Evolutionary conservation across 2,797 vertebrate genomes (phyloP).

Genomic region (Neoniphon sammara): DNA sequence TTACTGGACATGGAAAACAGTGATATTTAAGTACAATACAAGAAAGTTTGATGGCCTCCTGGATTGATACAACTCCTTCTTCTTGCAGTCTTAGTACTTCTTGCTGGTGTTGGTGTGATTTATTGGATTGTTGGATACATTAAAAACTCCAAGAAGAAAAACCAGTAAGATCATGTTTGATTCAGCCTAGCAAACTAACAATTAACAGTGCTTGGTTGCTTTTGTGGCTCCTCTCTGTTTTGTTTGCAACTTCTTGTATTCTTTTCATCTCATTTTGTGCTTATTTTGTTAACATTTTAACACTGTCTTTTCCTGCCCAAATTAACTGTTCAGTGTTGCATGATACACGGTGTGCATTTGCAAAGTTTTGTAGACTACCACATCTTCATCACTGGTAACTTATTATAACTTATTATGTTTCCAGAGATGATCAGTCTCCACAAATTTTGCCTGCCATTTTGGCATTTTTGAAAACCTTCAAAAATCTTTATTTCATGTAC

Average conservation of each 20-base stretch:
- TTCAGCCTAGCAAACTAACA: conserved; percentile 31
- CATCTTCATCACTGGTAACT: background rate
- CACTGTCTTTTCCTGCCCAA: background rate
- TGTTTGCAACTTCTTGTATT: background rate
- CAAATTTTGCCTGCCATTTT: too few species aligned
- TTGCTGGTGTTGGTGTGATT: accelerated
- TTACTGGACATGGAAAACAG: too few species aligned
- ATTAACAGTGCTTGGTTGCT: background rate
- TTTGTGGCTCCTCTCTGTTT: background rate
- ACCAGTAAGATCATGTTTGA: conserved; percentile 50
- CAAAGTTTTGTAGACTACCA: background rate
- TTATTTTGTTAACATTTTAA: background rate
- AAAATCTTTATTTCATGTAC: too few species aligned
- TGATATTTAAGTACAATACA: background rate
- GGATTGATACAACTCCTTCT: conserved; percentile 2
- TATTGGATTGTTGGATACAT: too few species aligned
- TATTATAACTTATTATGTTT: too few species aligned
- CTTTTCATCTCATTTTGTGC: background rate
- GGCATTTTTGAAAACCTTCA: too few species aligned
- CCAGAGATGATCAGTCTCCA: too few species aligned
- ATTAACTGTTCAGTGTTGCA: conserved; percentile 28
- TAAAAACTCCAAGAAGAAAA: background rate
- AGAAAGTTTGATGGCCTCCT: background rate
- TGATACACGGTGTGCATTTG: conserved; percentile 18
- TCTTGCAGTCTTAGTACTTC: background rate